Conservation (phyloP, 2,797 vertebrate species). For the Artibeus lituratus region DNA sequence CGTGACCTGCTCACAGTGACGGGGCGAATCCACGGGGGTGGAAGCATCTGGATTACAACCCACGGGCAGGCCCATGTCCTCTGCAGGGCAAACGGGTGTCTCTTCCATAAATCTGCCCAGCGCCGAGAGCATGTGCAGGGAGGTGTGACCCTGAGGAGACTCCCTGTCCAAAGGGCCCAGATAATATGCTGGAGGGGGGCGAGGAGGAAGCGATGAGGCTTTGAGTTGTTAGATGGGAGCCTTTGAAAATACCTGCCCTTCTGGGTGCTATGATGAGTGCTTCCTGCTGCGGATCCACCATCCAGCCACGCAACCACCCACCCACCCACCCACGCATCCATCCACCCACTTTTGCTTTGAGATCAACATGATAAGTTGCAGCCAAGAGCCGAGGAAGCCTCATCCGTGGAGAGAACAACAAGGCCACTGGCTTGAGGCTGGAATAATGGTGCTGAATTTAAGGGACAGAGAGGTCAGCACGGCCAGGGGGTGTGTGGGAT, state of each 20-base stretch:
- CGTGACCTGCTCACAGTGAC: not conserved
- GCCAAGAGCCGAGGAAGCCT: not conserved
- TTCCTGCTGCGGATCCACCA: not conserved
- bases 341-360: not conserved
- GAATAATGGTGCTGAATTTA: not conserved
- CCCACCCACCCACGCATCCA: not conserved
- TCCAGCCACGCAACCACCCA: not conserved
- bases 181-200: not conserved
- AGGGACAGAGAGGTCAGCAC: not conserved
- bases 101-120: not conserved
- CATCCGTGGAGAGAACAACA: not conserved
- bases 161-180: not conserved
- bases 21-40: not conserved
- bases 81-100: not conserved
- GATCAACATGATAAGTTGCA: not conserved
- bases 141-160: not conserved
- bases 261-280: not conserved
- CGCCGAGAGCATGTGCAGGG: not conserved
- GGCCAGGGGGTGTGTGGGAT: not conserved
- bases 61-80: not conserved
- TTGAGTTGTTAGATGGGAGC: not conserved
- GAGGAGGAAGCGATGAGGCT: not conserved
- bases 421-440: not conserved
- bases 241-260: not conserved
- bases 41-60: not conserved